These are phyloP conservation scores for Xanthorhoe designata DNA, from an alignment of 2,888 invertebrate species.

Conservation along the genomic window DNA sequence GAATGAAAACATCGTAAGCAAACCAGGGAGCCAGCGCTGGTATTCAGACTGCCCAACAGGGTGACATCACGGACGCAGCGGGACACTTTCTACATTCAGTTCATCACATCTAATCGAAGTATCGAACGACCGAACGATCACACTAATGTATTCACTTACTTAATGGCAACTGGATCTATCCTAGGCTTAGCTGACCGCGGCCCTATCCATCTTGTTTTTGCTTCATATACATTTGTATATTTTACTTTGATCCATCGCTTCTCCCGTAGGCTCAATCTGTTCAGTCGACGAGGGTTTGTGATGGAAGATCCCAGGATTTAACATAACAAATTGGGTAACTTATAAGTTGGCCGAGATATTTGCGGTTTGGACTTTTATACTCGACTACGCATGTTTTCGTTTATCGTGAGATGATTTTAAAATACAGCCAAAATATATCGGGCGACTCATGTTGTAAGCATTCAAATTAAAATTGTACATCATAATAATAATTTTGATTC, in stretches of 20 bases:
- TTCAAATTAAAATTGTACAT: not conserved
- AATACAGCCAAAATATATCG: not conserved
- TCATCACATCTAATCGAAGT: too few relatives aligned
- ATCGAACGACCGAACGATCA: too few relatives aligned
- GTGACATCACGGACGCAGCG: too few relatives aligned
- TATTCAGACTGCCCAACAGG: too few relatives aligned
- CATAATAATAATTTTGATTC: not conserved
- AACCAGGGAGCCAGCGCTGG: too few relatives aligned
- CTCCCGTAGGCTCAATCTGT: constrained; percentile 70
- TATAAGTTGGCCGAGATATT: constrained; percentile 61
- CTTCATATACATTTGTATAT: constrained; percentile 52
- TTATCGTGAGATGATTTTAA: not conserved
- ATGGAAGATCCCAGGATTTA: constrained; percentile 57
- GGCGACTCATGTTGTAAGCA: not conserved
- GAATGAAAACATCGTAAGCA: too few relatives aligned
- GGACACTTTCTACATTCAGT: too few relatives aligned
- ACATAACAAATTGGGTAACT: constrained; percentile 77
- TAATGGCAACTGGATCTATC: constrained; percentile 16
- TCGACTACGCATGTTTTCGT: constrained; percentile 8
- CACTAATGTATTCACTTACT: not conserved
- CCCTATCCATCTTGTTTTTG: constrained; percentile 32
- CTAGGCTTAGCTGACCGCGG: constrained; percentile 19
- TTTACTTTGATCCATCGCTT: constrained; percentile 66
- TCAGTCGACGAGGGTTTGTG: constrained; percentile 60
- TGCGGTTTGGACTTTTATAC: constrained; percentile 19